phyloP scores from a whole-genome alignment of 2,888 invertebrate genomes.

The Pheosia tremula region DNA sequence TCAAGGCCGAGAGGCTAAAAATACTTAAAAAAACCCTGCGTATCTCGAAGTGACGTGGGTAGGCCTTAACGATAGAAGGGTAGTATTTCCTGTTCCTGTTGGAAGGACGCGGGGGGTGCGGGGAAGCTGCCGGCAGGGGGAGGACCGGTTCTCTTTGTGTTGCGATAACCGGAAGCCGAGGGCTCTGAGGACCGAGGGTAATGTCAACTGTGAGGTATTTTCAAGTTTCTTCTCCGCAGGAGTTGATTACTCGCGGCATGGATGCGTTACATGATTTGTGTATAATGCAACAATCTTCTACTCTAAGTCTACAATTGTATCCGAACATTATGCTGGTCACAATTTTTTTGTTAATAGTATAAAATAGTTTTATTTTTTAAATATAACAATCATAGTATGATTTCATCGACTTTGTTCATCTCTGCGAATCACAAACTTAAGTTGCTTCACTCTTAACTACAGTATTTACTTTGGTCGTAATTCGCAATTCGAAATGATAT shows the following conservation, averaged over 20 bases:
- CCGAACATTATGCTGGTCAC: too few relatives aligned
- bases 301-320: too few relatives aligned
- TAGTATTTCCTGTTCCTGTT: constrained; percentile 81
- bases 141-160: constrained; percentile 72
- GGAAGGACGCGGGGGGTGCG: constrained; percentile 45
- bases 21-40: constrained; percentile 63
- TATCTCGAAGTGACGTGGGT: constrained; percentile 70
- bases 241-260: constrained; percentile 66
- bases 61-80: constrained; percentile 82
- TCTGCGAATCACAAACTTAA: too few relatives aligned
- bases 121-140: constrained; percentile 49
- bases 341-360: too few relatives aligned
- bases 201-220: constrained; percentile 80
- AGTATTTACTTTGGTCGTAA: too few relatives aligned
- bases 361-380: too few relatives aligned
- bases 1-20: constrained; percentile 61
- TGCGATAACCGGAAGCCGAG: constrained; percentile 83
- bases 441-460: too few relatives aligned
- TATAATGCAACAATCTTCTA: neutral
- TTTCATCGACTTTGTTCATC: too few relatives aligned
- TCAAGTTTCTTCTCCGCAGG: constrained; percentile 72
- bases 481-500: too few relatives aligned
- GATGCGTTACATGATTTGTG: constrained; percentile 34
- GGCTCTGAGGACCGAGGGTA: constrained; percentile 80
- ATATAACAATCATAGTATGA: too few relatives aligned